phyloP scores from a whole-genome alignment of 2,113 vertebrate genomes.

The Neofelis nebulosa region DNA sequence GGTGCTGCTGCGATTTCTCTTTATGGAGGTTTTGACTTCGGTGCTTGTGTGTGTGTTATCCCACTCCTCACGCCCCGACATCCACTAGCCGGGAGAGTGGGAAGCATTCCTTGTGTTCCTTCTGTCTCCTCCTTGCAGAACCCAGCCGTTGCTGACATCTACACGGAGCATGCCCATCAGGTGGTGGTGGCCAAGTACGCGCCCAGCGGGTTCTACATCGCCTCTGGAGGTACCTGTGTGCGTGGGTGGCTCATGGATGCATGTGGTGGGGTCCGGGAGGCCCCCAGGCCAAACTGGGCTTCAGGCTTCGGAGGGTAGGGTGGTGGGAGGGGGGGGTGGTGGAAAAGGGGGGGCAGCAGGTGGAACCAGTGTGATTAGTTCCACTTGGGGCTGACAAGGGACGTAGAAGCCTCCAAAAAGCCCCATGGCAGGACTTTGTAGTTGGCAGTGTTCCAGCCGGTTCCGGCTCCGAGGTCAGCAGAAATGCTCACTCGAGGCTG shows the following conservation, averaged over 20 bases:
- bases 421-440: background rate
- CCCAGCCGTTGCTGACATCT: slow-evolving; percentile 95
- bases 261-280: background rate
- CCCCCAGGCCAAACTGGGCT: background rate
- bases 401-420: background rate
- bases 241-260: rapidly evolving
- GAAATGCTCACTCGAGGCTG: background rate
- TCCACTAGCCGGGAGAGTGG: background rate
- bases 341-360: too few species aligned
- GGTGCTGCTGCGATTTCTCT: background rate
- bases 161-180: slow-evolving; percentile 96
- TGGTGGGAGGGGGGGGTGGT: background rate
- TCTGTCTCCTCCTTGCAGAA: slow-evolving; percentile 85
- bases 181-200: slow-evolving; percentile 96
- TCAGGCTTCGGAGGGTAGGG: too few species aligned
- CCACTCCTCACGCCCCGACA: background rate
- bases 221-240: slow-evolving; percentile 92
- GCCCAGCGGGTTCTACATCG: slow-evolving; percentile 97
- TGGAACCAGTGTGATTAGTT: background rate
- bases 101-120: rapidly evolving
- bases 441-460: background rate
- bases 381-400: background rate
- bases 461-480: background rate
- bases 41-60: background rate
- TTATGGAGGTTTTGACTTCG: background rate